A percentile compares a stretch with the other conserved stretches of the same genome.
Evolutionary conservation across 2,113 vertebrate species (phyloP).

Genomic region (Tauraco erythrolophus): DNA sequence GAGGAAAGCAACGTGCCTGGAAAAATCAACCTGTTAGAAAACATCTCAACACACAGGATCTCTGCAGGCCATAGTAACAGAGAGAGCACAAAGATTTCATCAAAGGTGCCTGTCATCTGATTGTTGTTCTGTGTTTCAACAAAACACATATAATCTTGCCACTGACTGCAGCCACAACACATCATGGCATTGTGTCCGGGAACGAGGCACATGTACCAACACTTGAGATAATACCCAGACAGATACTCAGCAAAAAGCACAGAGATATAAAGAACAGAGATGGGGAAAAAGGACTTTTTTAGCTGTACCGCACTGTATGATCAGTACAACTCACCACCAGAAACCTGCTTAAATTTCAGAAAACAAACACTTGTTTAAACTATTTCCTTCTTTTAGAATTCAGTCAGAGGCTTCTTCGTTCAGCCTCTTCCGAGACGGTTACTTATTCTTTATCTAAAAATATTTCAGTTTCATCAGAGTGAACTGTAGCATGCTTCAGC

Average conservation of each 20-base stretch:
- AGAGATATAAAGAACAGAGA: neutral
- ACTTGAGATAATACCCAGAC: neutral
- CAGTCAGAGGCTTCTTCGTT: neutral
- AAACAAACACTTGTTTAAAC: neutral
- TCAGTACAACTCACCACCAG: neutral
- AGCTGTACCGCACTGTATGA: neutral
- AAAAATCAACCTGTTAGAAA: neutral
- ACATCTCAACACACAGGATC: neutral
- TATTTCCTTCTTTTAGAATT: slow-evolving; percentile 1
- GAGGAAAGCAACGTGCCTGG: neutral
- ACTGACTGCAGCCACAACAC: neutral
- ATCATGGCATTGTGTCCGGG: rapidly evolving
- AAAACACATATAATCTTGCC: neutral
- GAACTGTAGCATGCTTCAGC: neutral
- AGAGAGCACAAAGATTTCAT: neutral
- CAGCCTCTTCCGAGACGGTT: neutral
- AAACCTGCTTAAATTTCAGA: neutral
- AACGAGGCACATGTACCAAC: neutral
- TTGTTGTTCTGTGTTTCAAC: neutral
- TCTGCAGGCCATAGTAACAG: neutral
- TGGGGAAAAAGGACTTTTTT: neutral
- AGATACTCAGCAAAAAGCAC: neutral
- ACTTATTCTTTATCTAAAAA: slow-evolving; percentile 20
- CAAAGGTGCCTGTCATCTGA: neutral
- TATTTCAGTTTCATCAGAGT: neutral